A percentile compares a stretch with the other conserved stretches of the same genome.
These are phyloP conservation scores for Macropus fuliginosus DNA, from an alignment of 2,797 vertebrate genomes.

Conservation along the genomic window DNA sequence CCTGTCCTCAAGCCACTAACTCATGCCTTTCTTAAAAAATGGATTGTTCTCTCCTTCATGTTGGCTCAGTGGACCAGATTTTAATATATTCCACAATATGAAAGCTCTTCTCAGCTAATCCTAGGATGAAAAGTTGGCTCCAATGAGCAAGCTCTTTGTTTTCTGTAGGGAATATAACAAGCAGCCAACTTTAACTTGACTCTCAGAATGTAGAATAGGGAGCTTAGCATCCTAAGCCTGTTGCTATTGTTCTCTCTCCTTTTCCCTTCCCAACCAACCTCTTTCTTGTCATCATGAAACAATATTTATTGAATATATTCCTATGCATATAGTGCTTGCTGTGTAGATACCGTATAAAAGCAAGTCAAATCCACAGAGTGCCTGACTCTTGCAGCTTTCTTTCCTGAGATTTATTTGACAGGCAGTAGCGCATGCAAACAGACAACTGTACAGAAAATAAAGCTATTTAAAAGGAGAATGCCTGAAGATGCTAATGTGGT, in stretches of 20 bases:
- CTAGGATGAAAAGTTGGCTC: conserved; percentile 67
- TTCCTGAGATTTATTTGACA: not conserved
- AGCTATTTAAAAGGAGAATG: not conserved
- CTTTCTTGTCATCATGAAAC: not conserved
- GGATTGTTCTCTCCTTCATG: conserved; percentile 59
- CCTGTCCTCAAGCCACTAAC: conserved; percentile 34
- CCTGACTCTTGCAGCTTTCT: not conserved
- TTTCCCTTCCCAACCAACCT: not conserved
- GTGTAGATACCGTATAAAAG: not conserved
- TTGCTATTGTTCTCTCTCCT: not conserved
- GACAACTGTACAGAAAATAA: not conserved
- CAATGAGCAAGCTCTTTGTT: conserved; percentile 42
- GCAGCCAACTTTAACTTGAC: conserved; percentile 5
- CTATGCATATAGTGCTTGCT: not conserved
- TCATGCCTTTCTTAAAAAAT: not conserved
- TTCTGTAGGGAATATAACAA: conserved; percentile 27
- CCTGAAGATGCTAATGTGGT: not conserved
- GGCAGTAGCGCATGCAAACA: not conserved
- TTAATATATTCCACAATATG: conserved; percentile 55
- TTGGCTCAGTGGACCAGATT: conserved; percentile 61
- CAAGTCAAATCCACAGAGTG: not conserved
- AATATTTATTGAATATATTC: conserved; percentile 8
- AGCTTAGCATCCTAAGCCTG: not conserved
- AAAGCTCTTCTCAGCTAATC: conserved; percentile 59
- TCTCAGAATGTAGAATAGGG: not conserved